Conservation (phyloP, 1,140 invertebrate genomes). For the Druon quercuslanigerum region DNA sequence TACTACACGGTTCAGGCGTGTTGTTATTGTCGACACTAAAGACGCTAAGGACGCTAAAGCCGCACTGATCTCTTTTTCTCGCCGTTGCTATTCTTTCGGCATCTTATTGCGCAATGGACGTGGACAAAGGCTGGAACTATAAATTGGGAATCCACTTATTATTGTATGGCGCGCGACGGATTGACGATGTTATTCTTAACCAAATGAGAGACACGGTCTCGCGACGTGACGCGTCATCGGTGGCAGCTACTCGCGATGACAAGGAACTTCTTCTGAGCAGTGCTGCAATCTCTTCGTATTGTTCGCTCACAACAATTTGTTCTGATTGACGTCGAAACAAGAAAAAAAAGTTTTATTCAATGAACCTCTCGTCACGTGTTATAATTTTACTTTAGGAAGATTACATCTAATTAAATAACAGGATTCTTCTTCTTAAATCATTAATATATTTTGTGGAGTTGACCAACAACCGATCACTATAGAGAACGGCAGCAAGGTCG, state of each 20-base stretch:
- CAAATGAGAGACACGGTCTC: slow-evolving; percentile 60
- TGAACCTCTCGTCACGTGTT: background rate
- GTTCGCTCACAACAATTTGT: slow-evolving; percentile 45
- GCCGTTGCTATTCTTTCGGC: background rate
- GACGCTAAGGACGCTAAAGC: background rate
- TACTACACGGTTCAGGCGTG: background rate
- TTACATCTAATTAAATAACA: background rate
- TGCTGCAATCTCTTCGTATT: slow-evolving; percentile 21
- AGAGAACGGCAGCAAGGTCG: too few species aligned
- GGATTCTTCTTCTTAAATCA: background rate
- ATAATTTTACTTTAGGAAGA: slow-evolving; percentile 20
- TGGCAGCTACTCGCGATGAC: slow-evolving; percentile 34
- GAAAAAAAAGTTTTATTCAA: background rate
- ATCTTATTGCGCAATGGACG: slow-evolving; percentile 43
- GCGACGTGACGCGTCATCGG: slow-evolving; percentile 50
- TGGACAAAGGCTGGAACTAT: slow-evolving; percentile 50
- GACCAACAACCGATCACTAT: too few species aligned
- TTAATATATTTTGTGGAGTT: background rate
- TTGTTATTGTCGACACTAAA: background rate
- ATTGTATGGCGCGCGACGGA: slow-evolving; percentile 53
- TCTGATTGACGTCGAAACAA: slow-evolving; percentile 33
- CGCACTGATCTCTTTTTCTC: slow-evolving; percentile 17
- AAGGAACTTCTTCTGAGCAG: slow-evolving; percentile 24
- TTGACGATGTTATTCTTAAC: slow-evolving; percentile 66
- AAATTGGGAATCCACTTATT: slow-evolving; percentile 61